phyloP scores from a whole-genome alignment of 2,888 invertebrate genomes.

The Schizaphis graminum region DNA sequence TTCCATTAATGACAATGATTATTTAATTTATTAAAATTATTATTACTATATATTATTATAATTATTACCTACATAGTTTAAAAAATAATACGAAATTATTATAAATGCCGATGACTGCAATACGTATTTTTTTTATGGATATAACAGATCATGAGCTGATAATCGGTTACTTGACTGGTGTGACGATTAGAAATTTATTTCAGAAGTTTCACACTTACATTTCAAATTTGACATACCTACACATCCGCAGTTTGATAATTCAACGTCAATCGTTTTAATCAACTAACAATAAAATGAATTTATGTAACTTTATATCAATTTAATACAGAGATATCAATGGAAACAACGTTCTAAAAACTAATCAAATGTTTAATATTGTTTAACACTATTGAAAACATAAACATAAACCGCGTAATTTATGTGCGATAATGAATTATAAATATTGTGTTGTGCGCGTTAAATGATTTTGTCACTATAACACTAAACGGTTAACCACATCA shows the following conservation, averaged over 20 bases:
- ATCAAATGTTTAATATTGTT: background rate
- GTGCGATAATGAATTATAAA: background rate
- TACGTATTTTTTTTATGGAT: background rate
- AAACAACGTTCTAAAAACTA: background rate
- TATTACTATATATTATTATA: background rate
- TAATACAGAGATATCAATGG: background rate
- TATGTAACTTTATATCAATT: background rate
- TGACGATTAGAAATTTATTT: background rate
- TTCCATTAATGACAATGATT: background rate
- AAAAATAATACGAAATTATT: background rate
- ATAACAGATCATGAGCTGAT: background rate
- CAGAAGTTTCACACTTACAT: background rate
- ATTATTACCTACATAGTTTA: background rate
- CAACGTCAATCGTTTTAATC: background rate
- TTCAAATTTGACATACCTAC: background rate
- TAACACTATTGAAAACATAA: background rate
- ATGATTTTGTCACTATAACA: slow-evolving; percentile 6
- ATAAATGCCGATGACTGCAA: background rate
- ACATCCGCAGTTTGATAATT: background rate
- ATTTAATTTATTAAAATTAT: background rate
- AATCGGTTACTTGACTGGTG: background rate
- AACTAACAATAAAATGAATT: background rate
- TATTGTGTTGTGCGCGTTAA: background rate
- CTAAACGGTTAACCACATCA: background rate
- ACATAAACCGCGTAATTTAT: background rate